Percentiles rank a stretch among this genome's conserved stretches.
phyloP scores from a whole-genome alignment of 2,888 invertebrate genomes.

The Baronia brevicornis region DNA sequence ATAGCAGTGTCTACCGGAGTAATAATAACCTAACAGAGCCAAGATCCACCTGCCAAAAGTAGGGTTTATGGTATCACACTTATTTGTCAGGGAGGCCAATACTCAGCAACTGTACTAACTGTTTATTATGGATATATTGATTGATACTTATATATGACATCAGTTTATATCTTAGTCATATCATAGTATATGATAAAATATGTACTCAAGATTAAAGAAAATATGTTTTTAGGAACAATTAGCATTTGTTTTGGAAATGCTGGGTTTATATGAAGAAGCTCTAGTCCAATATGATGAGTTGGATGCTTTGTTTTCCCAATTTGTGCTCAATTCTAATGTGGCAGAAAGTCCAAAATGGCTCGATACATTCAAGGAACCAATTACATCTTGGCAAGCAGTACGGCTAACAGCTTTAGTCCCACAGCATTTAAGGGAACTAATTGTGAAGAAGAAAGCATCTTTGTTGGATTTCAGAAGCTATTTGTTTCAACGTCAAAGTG shows the following conservation, averaged over 20 bases:
- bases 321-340: slow-evolving; percentile 93
- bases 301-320: slow-evolving; percentile 97
- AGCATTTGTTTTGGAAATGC: slow-evolving; percentile 95
- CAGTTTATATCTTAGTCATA: too few species aligned
- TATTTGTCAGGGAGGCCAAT: too few species aligned
- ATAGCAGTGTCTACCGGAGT: too few species aligned
- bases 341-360: slow-evolving; percentile 93
- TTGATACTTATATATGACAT: too few species aligned
- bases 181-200: too few species aligned
- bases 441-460: slow-evolving; percentile 76
- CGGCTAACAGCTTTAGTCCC: slow-evolving; percentile 78
- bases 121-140: too few species aligned
- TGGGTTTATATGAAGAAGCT: slow-evolving; percentile 94
- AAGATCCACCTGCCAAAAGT: too few species aligned
- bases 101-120: too few species aligned
- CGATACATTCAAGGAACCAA: slow-evolving; percentile 84
- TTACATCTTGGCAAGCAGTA: slow-evolving; percentile 90
- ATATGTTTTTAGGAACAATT: slow-evolving; percentile 87
- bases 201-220: not conserved
- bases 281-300: slow-evolving; percentile 97
- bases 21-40: too few species aligned
- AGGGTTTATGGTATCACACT: too few species aligned
- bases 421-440: slow-evolving; percentile 67
- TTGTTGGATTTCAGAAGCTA: slow-evolving; percentile 94
- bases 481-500: slow-evolving; percentile 93